A percentile compares a stretch with the other conserved stretches of the same genome.
Conservation (phyloP, 2,797 vertebrate species). For the Saxicola maurus region DNA sequence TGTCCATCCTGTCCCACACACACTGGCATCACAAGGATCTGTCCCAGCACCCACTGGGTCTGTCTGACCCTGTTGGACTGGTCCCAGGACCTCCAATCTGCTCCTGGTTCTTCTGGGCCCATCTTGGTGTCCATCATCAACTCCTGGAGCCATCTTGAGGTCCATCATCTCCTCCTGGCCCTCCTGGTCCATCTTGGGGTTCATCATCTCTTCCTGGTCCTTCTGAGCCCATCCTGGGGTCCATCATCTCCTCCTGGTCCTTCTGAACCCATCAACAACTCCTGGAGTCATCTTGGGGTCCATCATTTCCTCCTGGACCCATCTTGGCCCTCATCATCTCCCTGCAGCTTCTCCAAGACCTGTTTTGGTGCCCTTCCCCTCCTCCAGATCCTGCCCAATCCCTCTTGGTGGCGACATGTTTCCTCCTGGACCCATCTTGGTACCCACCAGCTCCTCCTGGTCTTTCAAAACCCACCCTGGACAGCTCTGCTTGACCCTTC, state of each 20-base stretch:
- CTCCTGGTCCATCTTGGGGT: too few species aligned
- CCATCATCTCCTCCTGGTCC: background rate
- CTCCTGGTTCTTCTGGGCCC: background rate
- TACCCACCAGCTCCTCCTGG: background rate
- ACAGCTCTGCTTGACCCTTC: background rate
- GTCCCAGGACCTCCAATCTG: background rate
- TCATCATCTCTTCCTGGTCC: too few species aligned
- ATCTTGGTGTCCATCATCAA: background rate
- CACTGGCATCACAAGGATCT: background rate
- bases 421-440: background rate
- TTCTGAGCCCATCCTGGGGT: too few species aligned
- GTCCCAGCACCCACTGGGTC: background rate
- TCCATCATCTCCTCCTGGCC: fast-evolving
- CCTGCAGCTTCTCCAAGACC: background rate
- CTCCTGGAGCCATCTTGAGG: fast-evolving
- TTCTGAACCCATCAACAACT: background rate
- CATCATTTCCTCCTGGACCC: background rate
- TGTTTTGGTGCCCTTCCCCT: background rate
- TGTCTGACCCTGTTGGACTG: background rate
- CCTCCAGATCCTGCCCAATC: background rate
- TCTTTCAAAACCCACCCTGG: background rate
- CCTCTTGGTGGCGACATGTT: background rate
- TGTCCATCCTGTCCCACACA: background rate
- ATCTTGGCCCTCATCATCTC: background rate
- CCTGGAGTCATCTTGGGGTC: too few species aligned